Evolutionary conservation across 2,888 invertebrate genomes (phyloP), one percentile per base, ranked within the genome.

Genomic region (Polyommatus icarus): DNA sequence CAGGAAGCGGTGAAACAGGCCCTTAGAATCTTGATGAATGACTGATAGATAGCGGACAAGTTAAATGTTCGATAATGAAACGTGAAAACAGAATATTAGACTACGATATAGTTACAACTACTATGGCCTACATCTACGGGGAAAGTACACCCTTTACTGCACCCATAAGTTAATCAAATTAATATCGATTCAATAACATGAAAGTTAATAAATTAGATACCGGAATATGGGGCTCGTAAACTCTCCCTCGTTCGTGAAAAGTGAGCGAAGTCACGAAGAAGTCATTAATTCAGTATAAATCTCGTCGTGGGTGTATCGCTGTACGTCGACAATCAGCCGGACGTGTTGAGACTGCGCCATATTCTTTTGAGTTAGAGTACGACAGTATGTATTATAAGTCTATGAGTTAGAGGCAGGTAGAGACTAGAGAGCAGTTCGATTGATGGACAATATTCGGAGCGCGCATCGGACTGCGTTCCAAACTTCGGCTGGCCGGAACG

Each of bases 191-290:
- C 20, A 20, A 40, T 72, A 20, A 77, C 50, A 80, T 84, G 84
- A 81, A 80, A 82, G 83, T 85, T 86, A 86, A 88, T 89, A 89
- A 88, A 82, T 82, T 80, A 80, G 79, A 83, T 83, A 84, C 83
- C 82, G 78, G 79, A 85, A 87, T 85, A 85, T 82, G 81, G 50
- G 54, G 54, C 82, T 86, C 86, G 90, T 93, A 92, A 91, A 91
- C 89, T 91, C 90, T 88, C 90, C 91, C 87, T 84, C 85, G 84
- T 81, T 85, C 85, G 84, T 86, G 88, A 88, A 91, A 91, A 92
- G 88, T 89, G 88, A 90, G 88, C 85, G 87, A 84, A 85, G 91
- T 90, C 93, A 93, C 92, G 92, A 87, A 91, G 84, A 83, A 85
- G 86, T 88, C 90, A 90, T 91, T 92, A 92, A 87, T 89, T 85